Base-by-base conservation (phyloP, 2,113 vertebrate species). In the Sitta europaea region DNA sequence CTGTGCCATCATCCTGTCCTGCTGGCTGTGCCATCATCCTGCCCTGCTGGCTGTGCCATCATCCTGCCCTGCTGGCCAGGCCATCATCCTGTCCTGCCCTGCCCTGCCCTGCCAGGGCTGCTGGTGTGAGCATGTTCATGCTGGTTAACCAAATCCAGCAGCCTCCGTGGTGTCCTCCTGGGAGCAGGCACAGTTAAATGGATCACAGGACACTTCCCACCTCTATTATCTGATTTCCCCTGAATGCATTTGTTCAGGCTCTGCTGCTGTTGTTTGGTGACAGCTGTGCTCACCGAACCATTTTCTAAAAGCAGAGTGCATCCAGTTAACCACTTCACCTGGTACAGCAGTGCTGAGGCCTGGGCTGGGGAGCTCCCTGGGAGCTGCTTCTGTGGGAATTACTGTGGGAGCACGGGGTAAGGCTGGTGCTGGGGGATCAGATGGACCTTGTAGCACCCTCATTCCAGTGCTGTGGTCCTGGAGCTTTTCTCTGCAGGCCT, bases 241-340 rank as follows among this genome's bases (percentile, higher is more conserved):
- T 54, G 84, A 36, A 85, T 47, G 81, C 82, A 70, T 95, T 95
- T 96, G 91, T 91, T 92, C 85, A 58, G 85, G 62, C 81, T 93
- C 78, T 76, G 87, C 94, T 76, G 11, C 71, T 72, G 84, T 65
- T 94, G 84, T 92, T 94, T 79, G 89, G 95, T 96, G 93, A 94
- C 93, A 96, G 89, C 92, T 97, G 96, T 94, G 93, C 94, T 97
- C 95, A 93, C 57, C 85, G 55, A 96, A 96, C 90, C 90, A 79
- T 95, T 85, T 79, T 88, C 62, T 79, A 76, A 82, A 85, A 93
- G 94, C 87, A 65, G 84, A 91, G 74, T 1, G 1, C 57, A 81
- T 87, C 77, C 91, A 88, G 87, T 95, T 91, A 94, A 87, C 87
- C 61, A 74, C 84, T 86, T 91, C 85, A 85, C 90, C 85, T 88